Evolutionary conservation across 2,888 invertebrate species (phyloP), one percentile per base, ranked within the genome.

Genomic region (Ephialtes manifestator): DNA sequence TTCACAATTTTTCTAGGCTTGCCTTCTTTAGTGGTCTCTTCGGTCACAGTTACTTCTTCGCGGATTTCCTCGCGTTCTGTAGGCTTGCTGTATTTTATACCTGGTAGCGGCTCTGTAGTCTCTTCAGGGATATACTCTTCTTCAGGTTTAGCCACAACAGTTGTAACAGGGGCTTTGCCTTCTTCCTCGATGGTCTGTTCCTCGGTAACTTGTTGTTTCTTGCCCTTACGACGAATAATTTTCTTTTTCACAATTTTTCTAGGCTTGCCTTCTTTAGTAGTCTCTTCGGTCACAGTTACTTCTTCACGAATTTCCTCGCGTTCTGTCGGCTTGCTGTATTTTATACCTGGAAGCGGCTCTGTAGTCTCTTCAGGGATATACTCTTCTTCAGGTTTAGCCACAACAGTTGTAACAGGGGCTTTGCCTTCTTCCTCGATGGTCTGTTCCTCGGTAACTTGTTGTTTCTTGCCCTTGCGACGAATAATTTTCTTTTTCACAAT

Each of bases 381-480:
- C 15, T 84, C 83, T 39, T 84, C 88, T 43, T 85, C 87, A 88
- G 89, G 94, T 90, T 80, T 92, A 1, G 81, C 90, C 31, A 91
- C 89, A 0, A 94, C 92, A 0, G 93, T 94, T 0, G 93, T 94
- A 1, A 93, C 88, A 0, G 94, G 93, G 15, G 89, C 84, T 67
- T 94, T 93, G 18, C 93, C 94, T 4, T 94, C 94, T 77, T 94
- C 94, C 83, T 93, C 92, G 0, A 94, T 90, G 18, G 91, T 91
- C 31, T 93, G 93, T 48, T 94, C 93, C 72, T 94, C 94, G 0
- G 94, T 94, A 0, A 94, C 92, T 89, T 95, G 94, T 28, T 94
- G 93, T 70, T 92, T 93, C 7, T 91, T 91, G 13, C 94, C 94
- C 74, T 94, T 90, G 15, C 89, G 93, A 83, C 93, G 94, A 75